These are phyloP conservation scores for Geodia barretti DNA, from an alignment of 37 sponge, comb jelly and placozoan genomes.

Conservation along the genomic window DNA sequence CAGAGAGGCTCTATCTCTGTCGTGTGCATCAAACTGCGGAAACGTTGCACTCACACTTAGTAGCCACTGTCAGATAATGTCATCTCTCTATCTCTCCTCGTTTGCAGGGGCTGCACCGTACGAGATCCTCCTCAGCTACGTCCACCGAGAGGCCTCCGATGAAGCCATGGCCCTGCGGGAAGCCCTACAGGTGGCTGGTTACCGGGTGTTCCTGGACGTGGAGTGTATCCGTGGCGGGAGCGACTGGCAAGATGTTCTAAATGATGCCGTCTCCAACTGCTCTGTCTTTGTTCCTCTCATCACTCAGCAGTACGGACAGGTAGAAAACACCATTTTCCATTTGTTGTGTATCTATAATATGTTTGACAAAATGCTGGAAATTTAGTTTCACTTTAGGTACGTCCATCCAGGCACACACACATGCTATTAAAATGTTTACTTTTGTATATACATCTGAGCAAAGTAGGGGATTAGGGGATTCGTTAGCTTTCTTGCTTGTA, in stretches of 20 bases:
- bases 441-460: no score
- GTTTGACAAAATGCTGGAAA: no score
- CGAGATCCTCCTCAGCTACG: slow-evolving; percentile 84
- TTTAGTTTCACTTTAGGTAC: no score
- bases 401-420: no score
- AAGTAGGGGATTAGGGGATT: no score
- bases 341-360: no score
- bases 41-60: no score
- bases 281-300: slow-evolving; percentile 76
- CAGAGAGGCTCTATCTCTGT: no score
- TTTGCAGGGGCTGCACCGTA: neutral
- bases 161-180: slow-evolving; percentile 53
- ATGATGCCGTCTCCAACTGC: slow-evolving; percentile 72
- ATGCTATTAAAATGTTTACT: no score
- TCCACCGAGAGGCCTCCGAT: slow-evolving; percentile 61
- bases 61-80: neutral
- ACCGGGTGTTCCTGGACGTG: slow-evolving; percentile 71
- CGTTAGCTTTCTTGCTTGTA: no score
- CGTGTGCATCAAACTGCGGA: no score
- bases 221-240: slow-evolving; percentile 60
- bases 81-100: neutral
- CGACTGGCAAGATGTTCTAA: slow-evolving; percentile 88
- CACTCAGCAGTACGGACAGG: slow-evolving; percentile 67
- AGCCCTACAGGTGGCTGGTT: slow-evolving; percentile 54
- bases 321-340: no score